Percentiles rank a stretch among this genome's conserved stretches.
Evolutionary conservation across 2,113 vertebrate genomes (phyloP).

Genomic region (Lepisosteus oculatus): DNA sequence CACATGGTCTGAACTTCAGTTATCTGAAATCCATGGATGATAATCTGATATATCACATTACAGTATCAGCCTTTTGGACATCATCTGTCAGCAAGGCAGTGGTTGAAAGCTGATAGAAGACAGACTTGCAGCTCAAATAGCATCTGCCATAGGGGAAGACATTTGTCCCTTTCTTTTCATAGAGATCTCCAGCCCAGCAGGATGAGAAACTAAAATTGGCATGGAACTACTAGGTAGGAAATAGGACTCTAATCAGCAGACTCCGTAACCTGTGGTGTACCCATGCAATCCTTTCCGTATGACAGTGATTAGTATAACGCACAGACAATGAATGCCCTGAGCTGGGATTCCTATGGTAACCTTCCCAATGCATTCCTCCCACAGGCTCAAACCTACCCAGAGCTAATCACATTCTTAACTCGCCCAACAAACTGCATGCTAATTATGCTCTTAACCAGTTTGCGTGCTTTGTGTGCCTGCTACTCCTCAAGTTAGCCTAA

Average conservation of each 20-base stretch:
- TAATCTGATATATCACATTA: not conserved
- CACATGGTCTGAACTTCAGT: slow-evolving; percentile 19
- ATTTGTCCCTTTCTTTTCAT: not conserved
- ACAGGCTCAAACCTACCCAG: slow-evolving; percentile 55
- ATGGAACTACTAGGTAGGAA: not conserved
- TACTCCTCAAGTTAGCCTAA: slow-evolving; percentile 34
- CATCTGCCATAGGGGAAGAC: not conserved
- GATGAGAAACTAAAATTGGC: not conserved
- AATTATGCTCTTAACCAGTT: slow-evolving; percentile 73
- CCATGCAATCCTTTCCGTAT: slow-evolving; percentile 91
- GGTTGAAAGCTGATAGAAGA: slow-evolving; percentile 9
- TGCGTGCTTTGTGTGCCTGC: slow-evolving; percentile 25
- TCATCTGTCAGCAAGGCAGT: slow-evolving; percentile 10
- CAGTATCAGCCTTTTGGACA: not conserved
- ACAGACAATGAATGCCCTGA: slow-evolving; percentile 71
- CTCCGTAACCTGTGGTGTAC: slow-evolving; percentile 68
- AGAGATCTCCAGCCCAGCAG: not conserved
- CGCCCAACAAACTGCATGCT: slow-evolving; percentile 78
- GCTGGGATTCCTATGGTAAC: slow-evolving; percentile 79
- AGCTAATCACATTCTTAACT: slow-evolving; percentile 90
- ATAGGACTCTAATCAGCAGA: slow-evolving; percentile 55
- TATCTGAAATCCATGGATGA: slow-evolving; percentile 10
- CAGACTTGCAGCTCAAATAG: not conserved
- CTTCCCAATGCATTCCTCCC: slow-evolving; percentile 71
- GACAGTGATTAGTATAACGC: slow-evolving; percentile 87